Conservation (phyloP, 2,113 vertebrate species). For the Psittacula cyanocephala region DNA sequence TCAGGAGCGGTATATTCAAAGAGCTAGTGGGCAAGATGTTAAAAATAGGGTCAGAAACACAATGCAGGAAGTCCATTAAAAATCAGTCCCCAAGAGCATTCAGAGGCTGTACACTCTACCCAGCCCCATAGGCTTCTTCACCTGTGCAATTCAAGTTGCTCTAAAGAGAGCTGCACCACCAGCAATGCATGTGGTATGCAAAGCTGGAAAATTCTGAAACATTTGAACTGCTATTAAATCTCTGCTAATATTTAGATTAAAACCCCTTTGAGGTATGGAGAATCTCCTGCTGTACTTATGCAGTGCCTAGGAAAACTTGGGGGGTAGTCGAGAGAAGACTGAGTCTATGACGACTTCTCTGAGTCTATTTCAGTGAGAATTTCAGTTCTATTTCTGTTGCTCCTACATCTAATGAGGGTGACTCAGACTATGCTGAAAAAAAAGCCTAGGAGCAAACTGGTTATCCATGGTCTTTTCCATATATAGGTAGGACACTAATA, state of each 20-base stretch:
- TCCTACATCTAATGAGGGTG: not conserved
- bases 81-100: not conserved
- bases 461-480: not conserved
- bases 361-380: not conserved
- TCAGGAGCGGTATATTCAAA: not conserved
- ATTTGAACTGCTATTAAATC: not conserved
- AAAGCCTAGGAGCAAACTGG: not conserved
- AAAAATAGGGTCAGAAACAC: not conserved
- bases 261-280: not conserved
- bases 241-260: not conserved
- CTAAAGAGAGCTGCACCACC: not conserved
- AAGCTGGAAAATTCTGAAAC: not conserved
- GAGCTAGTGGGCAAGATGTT: not conserved
- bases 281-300: not conserved
- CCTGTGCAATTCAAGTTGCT: not conserved
- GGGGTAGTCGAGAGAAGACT: not conserved
- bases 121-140: not conserved
- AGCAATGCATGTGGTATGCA: not conserved
- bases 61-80: not conserved
- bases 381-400: constrained; percentile 27
- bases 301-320: not conserved
- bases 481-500: not conserved
- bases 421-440: not conserved
- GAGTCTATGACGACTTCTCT: not conserved
- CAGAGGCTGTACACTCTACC: rapidly evolving